A percentile compares a stretch with the other conserved stretches of the same genome.
These are phyloP conservation scores for Xylophagus ater DNA, from an alignment of 2,888 invertebrate genomes.

Conservation along the genomic window DNA sequence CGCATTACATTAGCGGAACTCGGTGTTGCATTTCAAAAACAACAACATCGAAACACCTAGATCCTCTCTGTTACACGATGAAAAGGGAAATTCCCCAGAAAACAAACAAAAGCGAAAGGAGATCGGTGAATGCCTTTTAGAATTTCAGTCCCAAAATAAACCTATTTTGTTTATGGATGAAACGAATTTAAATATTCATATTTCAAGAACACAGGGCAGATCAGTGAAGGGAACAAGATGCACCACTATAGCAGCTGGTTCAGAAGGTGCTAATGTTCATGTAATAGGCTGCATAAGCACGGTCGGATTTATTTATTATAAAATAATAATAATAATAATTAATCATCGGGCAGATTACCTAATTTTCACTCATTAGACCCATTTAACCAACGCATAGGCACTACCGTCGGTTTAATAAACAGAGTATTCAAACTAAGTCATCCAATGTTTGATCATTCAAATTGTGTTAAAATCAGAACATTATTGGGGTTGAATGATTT, in stretches of 20 bases:
- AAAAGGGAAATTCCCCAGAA: too few relatives aligned
- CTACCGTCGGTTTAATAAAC: too few relatives aligned
- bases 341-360: too few relatives aligned
- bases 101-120: conserved; percentile 3
- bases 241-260: background rate
- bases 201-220: background rate
- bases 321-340: too few relatives aligned
- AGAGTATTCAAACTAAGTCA: too few relatives aligned
- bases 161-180: conserved; percentile 1
- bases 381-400: too few relatives aligned
- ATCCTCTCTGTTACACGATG: background rate
- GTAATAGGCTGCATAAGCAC: background rate
- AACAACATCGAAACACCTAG: too few relatives aligned
- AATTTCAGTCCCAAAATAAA: conserved; percentile 4
- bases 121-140: background rate
- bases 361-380: too few relatives aligned
- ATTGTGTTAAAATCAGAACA: too few relatives aligned
- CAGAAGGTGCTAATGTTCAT: background rate
- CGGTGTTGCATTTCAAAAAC: background rate
- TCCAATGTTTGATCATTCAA: too few relatives aligned
- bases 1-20: conserved; percentile 2
- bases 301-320: background rate
- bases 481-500: too few relatives aligned
- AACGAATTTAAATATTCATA: conserved; percentile 1
- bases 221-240: conserved; percentile 5